Base-by-base conservation (phyloP, 37 sponge, comb jelly and placozoan genomes). In the Cliona cf. orientalis region DNA sequence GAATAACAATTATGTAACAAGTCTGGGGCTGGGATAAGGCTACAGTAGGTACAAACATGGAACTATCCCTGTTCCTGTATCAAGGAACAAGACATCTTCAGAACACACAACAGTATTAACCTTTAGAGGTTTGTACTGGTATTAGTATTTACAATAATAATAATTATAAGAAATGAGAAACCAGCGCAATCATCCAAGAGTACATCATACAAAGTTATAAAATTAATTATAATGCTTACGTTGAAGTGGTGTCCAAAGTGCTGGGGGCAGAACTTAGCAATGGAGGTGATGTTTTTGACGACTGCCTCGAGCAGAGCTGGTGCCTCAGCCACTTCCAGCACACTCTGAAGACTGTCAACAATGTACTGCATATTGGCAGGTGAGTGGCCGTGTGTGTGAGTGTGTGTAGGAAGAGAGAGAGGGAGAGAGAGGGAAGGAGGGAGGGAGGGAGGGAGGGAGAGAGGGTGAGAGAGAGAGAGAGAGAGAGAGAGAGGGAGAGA, bases 291-390 rank as follows among this genome's bases (percentile, higher is more conserved):
- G 49, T 79, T 71, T 32, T 86, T 79, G 29, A 92, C 80, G 19
- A 92, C 73, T 34, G 83, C 79, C 68, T 87, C 92, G 69, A 92
- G 63, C n/a, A 92, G 81, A 0, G 60, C 87, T 58, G 88, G 80
- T 28, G 76, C 62, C 80, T 90, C 90, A 1, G 80, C 90, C 67
- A 84, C 63, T 38, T 84, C 90, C 67, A 90, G 55, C 5, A 80
- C 75, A 0, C 25, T 42, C 69, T 84, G 86, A 19, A 90, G 76
- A 36, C 66, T 72, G 67, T 75, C 81, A 41, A 75, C 80, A 5
- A 80, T 75, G 35, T 31, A 75, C 90, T 90, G 74, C 14, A 22
- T 4, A 23, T 12, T 7, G 40, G 31, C 23, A 5, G 21, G 46
- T 19, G 58, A 31, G 42, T 5, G 71, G 25, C 45, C 23, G 46